Base-by-base conservation (phyloP, 2,888 invertebrate genomes). In the Sesia bembeciformis region DNA sequence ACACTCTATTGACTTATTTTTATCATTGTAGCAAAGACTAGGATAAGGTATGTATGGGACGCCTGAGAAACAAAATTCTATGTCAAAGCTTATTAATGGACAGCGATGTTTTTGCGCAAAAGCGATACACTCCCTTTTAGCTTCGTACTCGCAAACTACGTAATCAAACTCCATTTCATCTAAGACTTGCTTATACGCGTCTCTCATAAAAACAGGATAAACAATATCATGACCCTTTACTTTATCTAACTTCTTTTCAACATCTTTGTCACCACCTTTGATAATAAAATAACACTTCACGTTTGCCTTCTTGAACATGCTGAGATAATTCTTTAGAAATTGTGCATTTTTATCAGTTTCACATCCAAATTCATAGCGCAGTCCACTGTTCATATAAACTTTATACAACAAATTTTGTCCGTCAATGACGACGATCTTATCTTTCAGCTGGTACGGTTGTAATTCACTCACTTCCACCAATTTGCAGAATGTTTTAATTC, bases 271-370 rank as follows among this genome's bases (percentile, higher is more conserved):
- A 0, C 75, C 72, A 3, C 77, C 75, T 64, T 78, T 72, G 49
- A 79, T 67, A 8, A 80, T 53, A 40, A 76, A 60, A 53, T 67
- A 68, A 50, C 76, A 77, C 53, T 62, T 64, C 0, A 79, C 56
- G 38, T 74, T 70, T 4, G 74, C 72, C 5, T 62, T 53, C 56
- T 66, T 66, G 57, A 69, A 80, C 56, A 62, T 68, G 6, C 38
- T 51, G 0, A 78, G 59, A 5, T 58, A 53, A 3, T 55, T 39
- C 58, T 57, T 68, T 5, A 80, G 7, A 41, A 60, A 62, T 1
- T 58, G 40, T 3, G 72, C 76, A 40, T 67, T 74, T 46, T 57
- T 56, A 41, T 78, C 61, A 5, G 67, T 56, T 54, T 78, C 78
- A 39, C 69, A 68, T 3, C 79, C 79, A 49, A 67, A 69, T 0